Evolutionary conservation across 92 coral and sea anemone species (phyloP), one percentile per base, ranked within the genome.

Genomic region (Epizoanthus illoricatus): DNA sequence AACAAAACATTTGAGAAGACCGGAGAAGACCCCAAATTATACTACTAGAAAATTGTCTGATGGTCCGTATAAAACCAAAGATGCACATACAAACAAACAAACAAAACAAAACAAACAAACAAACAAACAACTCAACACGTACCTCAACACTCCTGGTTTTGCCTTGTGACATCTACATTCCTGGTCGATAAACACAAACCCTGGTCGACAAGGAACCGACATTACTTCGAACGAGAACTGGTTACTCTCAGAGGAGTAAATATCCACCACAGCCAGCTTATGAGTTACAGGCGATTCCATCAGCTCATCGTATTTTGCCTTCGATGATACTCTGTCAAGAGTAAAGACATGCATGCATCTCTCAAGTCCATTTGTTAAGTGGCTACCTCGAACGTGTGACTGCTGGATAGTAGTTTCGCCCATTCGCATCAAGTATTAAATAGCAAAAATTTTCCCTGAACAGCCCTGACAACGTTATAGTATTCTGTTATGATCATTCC

Each of bases 181-280:
- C 24, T 54, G 79, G 16, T 54, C 80, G 5, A 81, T 40, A 58
- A 73, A 76, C 42, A 57, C 17, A 64, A 87, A 87, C 5, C 90
- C 90, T 67, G 87, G 90, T 8, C 74, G 66, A 75, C 90, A 87
- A 73, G 90, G 90, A 57, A 92, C 81, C 13, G 94, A 79, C 33
- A 85, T 84, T 24, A 92, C 81, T 55, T 84, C 84, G 42, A 92
- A 90, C 73, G 71, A 40, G 75, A 79, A 92, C 67, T 84, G 85
- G 54, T 82, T 82, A 66, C 88, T 88, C 66, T 82, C 73, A 9
- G 90, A 56, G 28, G 97, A 90, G 80, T 73, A 86, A 3, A 92
- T 85, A 40, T 92, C 94, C 70, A 79, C 82, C 69, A 92, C 83
- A 56, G 87, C 88, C 40, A 92, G 81, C 33, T 52, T 65, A 64